Evolutionary conservation across 2,113 vertebrate species (phyloP).

Genomic region (Stegastes partitus): DNA sequence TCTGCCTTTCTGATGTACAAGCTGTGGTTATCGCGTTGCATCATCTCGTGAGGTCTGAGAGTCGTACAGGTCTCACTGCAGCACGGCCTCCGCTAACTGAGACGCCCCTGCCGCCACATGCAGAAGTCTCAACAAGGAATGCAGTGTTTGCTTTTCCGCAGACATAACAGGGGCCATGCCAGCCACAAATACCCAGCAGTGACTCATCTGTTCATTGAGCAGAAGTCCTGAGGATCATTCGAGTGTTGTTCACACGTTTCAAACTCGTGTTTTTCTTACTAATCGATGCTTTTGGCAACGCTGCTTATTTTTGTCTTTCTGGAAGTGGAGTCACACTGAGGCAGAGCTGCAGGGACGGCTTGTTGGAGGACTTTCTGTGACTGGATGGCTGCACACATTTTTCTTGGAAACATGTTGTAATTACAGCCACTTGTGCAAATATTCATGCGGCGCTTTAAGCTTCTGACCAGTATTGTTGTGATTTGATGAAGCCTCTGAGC

Average conservation of each 20-base stretch:
- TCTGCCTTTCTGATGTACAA: too few species aligned
- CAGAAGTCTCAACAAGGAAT: neutral
- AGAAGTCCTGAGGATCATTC: neutral
- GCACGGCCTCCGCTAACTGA: neutral
- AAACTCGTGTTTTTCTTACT: neutral
- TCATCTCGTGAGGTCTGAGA: neutral
- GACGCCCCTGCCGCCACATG: neutral
- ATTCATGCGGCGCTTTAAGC: neutral
- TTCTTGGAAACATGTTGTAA: neutral
- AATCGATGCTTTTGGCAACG: too few species aligned
- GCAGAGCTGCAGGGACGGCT: neutral
- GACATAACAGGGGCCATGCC: slow-evolving; percentile 2
- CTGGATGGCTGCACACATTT: neutral
- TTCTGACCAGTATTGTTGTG: neutral
- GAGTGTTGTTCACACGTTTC: neutral
- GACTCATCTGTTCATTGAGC: slow-evolving; percentile 24
- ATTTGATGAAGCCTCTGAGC: neutral
- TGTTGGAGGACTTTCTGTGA: neutral
- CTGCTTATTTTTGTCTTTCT: neutral
- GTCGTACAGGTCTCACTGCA: neutral
- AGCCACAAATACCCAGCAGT: slow-evolving; percentile 11
- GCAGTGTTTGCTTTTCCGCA: slow-evolving; percentile 39
- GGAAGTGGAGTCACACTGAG: neutral
- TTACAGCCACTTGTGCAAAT: neutral
- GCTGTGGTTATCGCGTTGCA: neutral